These are phyloP conservation scores for Phodopus roborovskii DNA, from an alignment of 2,113 vertebrate species.

Conservation along the genomic window DNA sequence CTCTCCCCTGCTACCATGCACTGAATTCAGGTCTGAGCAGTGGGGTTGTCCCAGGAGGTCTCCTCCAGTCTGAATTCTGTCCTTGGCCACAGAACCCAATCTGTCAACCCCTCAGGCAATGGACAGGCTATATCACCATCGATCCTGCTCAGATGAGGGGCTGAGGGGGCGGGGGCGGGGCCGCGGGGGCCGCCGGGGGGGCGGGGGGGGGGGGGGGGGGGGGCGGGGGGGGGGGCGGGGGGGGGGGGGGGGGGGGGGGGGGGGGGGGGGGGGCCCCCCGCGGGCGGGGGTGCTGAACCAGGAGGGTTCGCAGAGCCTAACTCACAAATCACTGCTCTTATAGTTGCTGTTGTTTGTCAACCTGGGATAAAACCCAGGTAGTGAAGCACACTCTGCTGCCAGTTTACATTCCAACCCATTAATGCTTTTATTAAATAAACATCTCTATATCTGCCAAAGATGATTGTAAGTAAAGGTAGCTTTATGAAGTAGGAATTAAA, in stretches of 20 bases:
- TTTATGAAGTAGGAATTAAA: conserved; percentile 11
- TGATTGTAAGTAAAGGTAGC: not conserved
- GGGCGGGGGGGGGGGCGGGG: too few relatives aligned
- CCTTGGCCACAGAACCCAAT: not conserved
- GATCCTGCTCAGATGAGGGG: not conserved
- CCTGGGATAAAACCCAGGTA: not conserved
- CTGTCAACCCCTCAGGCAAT: not conserved
- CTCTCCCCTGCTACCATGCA: not conserved
- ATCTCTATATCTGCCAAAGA: not conserved
- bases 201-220: too few relatives aligned
- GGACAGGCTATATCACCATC: too few relatives aligned
- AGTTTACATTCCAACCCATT: not conserved
- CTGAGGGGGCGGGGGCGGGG: too few relatives aligned
- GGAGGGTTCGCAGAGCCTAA: too few relatives aligned
- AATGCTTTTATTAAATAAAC: not conserved
- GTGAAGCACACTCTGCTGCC: not conserved
- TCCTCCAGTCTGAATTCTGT: not conserved
- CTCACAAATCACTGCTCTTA: not conserved
- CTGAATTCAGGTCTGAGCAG: not conserved
- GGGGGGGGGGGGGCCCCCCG: too few relatives aligned
- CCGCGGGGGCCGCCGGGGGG: too few relatives aligned
- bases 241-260: too few relatives aligned
- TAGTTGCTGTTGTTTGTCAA: not conserved
- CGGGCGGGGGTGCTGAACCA: too few relatives aligned
- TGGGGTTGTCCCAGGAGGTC: not conserved